Percentiles rank a stretch among this genome's conserved stretches.
These are phyloP conservation scores for Drosophila kanekoi DNA, from an alignment of 2,888 invertebrate species.

Conservation along the genomic window DNA sequence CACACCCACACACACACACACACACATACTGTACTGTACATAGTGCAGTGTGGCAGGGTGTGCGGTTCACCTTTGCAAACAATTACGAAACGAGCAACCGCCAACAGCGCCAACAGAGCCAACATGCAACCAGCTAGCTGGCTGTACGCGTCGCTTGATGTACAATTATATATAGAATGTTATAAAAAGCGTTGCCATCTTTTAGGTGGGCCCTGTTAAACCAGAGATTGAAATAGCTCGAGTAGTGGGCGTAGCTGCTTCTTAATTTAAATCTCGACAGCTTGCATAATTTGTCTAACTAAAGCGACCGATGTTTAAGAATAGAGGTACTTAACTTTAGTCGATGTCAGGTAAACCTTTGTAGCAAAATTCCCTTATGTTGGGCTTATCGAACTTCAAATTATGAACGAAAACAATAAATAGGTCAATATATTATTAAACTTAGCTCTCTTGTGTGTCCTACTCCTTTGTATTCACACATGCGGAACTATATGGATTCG, in stretches of 20 bases:
- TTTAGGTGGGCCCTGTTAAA: slow-evolving; percentile 23
- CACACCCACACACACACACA: not conserved
- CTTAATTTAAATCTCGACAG: not conserved
- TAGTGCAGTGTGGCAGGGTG: slow-evolving; percentile 14
- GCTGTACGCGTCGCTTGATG: slow-evolving; percentile 26
- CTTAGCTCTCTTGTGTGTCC: too few relatives aligned
- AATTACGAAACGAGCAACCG: slow-evolving; percentile 41
- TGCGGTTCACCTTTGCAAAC: slow-evolving; percentile 40
- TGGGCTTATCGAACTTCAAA: too few relatives aligned
- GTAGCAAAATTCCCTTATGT: too few relatives aligned
- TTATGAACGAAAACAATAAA: too few relatives aligned
- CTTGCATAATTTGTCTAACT: not conserved
- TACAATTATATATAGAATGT: slow-evolving; percentile 51
- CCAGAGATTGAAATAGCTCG: slow-evolving; percentile 25
- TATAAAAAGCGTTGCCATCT: slow-evolving; percentile 39
- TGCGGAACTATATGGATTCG: too few relatives aligned
- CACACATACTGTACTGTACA: not conserved
- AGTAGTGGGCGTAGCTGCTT: slow-evolving; percentile 15
- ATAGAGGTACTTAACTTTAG: too few relatives aligned
- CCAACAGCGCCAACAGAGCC: slow-evolving; percentile 11
- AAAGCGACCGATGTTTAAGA: not conserved
- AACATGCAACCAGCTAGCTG: slow-evolving; percentile 12
- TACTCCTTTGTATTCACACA: too few relatives aligned
- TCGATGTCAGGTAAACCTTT: too few relatives aligned
- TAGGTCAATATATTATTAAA: too few relatives aligned